Evolutionary conservation across 2,888 invertebrate genomes (phyloP), one percentile per base, ranked within the genome.

Genomic region (Lutraria lutraria): DNA sequence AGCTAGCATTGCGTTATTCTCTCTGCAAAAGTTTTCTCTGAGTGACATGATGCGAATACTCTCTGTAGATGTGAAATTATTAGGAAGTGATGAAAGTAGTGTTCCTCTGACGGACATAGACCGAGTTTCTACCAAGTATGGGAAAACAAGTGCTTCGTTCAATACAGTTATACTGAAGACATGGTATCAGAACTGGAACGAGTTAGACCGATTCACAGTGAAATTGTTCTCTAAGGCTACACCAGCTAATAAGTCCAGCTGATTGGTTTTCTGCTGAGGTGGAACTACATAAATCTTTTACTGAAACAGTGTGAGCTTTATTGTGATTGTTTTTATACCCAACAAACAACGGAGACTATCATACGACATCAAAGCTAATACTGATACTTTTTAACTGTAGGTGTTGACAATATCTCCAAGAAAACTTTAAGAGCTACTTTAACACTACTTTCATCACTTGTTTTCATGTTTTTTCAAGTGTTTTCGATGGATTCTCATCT

Each of bases 321-420:
- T 52, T 25, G 52, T 88, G n/a, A 19, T 88, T 53, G 63, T 88
- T 87, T 81, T 60, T 85, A 68, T 88, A 90, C 13, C 85, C 88
- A 56, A 85, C 86, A 83, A 54, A 88, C n/a, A 82, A 88, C 0
- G 89, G 87, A 1, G 89, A 89, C 12, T 29, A 19, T 15, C 85
- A 85, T 79, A 54, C 89, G 21, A 89, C 29, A 53, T 89, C 87
- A 52, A 83, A 89, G 15, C 81, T 85, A 53, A 0, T 15, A 13
- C 16, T 72, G 21, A 60, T 87, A 87, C 6, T 29, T 34, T 4
- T 29, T 15, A 19, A 76, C 31, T 16, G 52, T 63, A 76, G 89
- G 89, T 72, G 89, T 89, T 31, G 85, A 31, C 15, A 87, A 8
- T 29, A 68, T 63, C 13, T 82, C 52, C 68, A 85, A 85, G 53